phyloP scores from a whole-genome alignment of 2,797 vertebrate species.

The Glossophaga mutica region DNA sequence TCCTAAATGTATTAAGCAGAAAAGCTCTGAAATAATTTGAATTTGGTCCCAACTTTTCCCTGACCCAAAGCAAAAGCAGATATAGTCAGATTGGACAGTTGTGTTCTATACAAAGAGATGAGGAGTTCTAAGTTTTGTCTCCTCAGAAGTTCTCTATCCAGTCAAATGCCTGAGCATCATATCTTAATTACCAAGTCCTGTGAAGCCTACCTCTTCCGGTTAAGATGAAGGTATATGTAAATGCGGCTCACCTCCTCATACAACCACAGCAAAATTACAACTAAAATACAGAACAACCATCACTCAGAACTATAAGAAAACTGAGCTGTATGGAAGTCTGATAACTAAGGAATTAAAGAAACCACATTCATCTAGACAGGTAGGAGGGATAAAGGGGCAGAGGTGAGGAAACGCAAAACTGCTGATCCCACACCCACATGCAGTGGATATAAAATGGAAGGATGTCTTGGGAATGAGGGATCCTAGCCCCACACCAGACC shows the following conservation, averaged over 20 bases:
- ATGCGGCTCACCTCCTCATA: neutral
- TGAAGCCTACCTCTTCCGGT: neutral
- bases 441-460: neutral
- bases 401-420: neutral
- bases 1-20: slow-evolving; percentile 30
- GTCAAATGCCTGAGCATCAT: neutral
- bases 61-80: neutral
- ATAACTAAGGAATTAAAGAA: neutral
- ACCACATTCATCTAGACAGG: neutral
- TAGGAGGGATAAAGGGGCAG: neutral
- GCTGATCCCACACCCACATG: neutral
- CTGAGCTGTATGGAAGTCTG: neutral
- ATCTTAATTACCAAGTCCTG: neutral
- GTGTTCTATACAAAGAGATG: neutral
- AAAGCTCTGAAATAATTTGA: neutral
- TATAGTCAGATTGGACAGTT: neutral
- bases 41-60: neutral
- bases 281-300: neutral
- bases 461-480: neutral
- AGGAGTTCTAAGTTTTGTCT: neutral
- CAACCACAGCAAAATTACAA: neutral
- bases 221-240: neutral
- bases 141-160: neutral
- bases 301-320: neutral
- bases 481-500: neutral